These are phyloP conservation scores for Antheraea pernyi DNA, from an alignment of 1,140 invertebrate genomes.

Conservation along the genomic window DNA sequence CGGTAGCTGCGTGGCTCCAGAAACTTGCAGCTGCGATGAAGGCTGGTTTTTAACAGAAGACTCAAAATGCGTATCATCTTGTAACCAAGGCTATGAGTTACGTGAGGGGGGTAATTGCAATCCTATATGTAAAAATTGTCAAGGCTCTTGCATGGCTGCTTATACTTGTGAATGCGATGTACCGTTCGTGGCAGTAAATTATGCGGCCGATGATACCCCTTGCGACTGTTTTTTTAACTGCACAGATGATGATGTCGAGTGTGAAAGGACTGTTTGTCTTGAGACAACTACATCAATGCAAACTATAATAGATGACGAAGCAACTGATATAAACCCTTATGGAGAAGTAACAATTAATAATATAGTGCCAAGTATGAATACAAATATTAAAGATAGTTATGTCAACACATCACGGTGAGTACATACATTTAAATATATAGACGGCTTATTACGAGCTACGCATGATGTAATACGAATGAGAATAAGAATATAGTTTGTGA, in stretches of 20 bases:
- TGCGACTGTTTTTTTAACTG: not conserved
- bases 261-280: not conserved
- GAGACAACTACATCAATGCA: not conserved
- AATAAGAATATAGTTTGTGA: no score
- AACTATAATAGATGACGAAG: not conserved
- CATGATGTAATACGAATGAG: no score
- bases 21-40: not conserved
- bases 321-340: not conserved
- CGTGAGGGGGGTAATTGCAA: not conserved
- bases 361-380: not conserved
- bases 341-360: not conserved
- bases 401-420: not conserved
- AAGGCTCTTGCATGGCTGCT: not conserved
- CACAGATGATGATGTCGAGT: not conserved
- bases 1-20: conserved; percentile 1
- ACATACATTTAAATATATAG: not conserved
- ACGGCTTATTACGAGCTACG: no score
- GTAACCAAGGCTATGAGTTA: not conserved
- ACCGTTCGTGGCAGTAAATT: not conserved
- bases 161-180: not conserved
- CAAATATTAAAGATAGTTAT: not conserved
- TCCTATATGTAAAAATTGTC: not conserved
- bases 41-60: not conserved
- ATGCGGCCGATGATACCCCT: not conserved
- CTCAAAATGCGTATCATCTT: not conserved